Percentiles rank a stretch among this genome's conserved stretches.
Conservation (phyloP, 1,140 invertebrate species). For the Hyles vespertilio region DNA sequence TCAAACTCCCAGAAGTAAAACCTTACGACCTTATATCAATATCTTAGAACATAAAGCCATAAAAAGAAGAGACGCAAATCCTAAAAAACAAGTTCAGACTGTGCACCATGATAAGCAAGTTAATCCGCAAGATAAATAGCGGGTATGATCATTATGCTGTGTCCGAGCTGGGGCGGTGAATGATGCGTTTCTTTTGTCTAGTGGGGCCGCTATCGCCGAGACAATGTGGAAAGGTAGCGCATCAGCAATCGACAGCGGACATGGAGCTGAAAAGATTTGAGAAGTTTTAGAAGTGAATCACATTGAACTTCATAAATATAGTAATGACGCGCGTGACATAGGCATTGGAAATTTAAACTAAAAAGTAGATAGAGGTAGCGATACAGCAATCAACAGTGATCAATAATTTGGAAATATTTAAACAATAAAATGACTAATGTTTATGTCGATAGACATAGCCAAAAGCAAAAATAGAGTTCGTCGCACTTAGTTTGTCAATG, state of each 20-base stretch:
- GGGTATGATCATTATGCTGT: slow-evolving; percentile 47
- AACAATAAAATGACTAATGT: too few relatives aligned
- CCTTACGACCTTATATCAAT: too few relatives aligned
- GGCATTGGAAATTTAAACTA: too few relatives aligned
- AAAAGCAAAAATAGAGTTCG: too few relatives aligned
- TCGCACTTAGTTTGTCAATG: too few relatives aligned
- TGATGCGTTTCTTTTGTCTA: slow-evolving; percentile 70
- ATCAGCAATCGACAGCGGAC: slow-evolving; percentile 53
- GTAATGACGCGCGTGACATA: too few relatives aligned
- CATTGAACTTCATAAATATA: neutral
- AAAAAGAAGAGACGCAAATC: slow-evolving; percentile 7
- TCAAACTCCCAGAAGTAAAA: too few relatives aligned
- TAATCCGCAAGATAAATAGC: slow-evolving; percentile 65
- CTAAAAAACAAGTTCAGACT: slow-evolving; percentile 27
- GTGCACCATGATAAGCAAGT: slow-evolving; percentile 60
- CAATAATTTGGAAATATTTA: too few relatives aligned
- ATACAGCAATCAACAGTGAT: too few relatives aligned
- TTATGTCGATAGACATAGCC: too few relatives aligned
- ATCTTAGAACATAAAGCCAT: neutral
- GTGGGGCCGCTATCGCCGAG: slow-evolving; percentile 33
- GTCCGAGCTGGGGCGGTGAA: slow-evolving; percentile 47
- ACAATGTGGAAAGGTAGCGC: slow-evolving; percentile 57
- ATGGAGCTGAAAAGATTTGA: slow-evolving; percentile 7
- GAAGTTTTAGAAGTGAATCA: neutral
- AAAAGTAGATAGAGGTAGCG: too few relatives aligned